A percentile compares a stretch with the other conserved stretches of the same genome.
These are phyloP conservation scores for Embiotoca jacksoni DNA, from an alignment of 2,113 vertebrate genomes.

Conservation along the genomic window DNA sequence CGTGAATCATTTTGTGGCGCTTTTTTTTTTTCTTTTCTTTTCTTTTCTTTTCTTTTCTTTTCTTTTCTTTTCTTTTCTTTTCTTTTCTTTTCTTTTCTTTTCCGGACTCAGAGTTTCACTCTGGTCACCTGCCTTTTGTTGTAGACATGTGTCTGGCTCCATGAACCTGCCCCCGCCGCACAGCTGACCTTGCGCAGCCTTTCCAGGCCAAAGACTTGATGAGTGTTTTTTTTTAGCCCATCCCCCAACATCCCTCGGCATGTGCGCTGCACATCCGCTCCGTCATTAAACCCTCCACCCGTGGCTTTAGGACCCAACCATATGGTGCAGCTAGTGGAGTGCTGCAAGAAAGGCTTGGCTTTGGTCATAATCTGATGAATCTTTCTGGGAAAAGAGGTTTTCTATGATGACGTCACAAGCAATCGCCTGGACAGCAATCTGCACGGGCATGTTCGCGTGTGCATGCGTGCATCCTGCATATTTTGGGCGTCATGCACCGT, in stretches of 20 bases:
- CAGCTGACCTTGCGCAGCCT: conserved; percentile 80
- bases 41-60: too few relatives aligned
- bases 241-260: conserved; percentile 77
- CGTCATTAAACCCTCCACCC: conserved; percentile 85
- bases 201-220: conserved; percentile 84
- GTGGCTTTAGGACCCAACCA: conserved; percentile 85
- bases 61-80: too few relatives aligned
- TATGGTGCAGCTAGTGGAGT: conserved; percentile 80
- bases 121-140: conserved; percentile 81
- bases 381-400: conserved; percentile 76
- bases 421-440: conserved; percentile 49
- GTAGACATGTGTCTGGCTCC: conserved; percentile 72
- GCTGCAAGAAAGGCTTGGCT: conserved; percentile 74
- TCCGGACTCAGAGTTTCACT: conserved; percentile 49
- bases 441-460: conserved; percentile 22
- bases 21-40: too few relatives aligned
- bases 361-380: conserved; percentile 78
- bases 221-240: conserved; percentile 80
- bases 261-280: conserved; percentile 78
- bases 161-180: conserved; percentile 61
- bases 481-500: conserved; percentile 15
- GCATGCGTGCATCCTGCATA: conserved; percentile 8
- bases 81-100: conserved; percentile 14
- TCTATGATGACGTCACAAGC: conserved; percentile 73
- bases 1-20: conserved; percentile 5